Evolutionary conservation across 2,113 vertebrate genomes (phyloP).

Genomic region (Archocentrus centrarchus): DNA sequence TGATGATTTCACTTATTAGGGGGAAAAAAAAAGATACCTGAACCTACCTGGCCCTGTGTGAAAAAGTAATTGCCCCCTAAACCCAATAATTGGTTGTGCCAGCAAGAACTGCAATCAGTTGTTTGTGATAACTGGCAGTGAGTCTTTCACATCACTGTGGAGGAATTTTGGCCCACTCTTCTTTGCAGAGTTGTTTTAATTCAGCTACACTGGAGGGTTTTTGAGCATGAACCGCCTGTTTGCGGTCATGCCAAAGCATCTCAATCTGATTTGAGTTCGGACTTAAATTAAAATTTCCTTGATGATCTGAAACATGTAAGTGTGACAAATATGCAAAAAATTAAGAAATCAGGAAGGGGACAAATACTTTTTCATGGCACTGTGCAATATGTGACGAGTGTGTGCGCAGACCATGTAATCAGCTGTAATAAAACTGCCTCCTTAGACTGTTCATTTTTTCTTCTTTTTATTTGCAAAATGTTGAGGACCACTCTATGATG

Average conservation of each 20-base stretch:
- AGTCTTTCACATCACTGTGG: no score
- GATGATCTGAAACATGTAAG: conserved; percentile 1
- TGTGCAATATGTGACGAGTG: not conserved
- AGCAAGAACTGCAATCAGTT: no score
- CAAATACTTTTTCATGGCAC: no score
- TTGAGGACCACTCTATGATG: conserved; percentile 33
- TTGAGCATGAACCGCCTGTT: no score
- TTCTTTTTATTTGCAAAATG: conserved; percentile 3
- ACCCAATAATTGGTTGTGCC: no score
- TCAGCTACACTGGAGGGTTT: no score
- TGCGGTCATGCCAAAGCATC: no score
- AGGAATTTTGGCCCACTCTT: no score
- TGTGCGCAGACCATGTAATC: conserved; percentile 49
- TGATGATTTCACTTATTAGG: not conserved
- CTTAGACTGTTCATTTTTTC: not conserved
- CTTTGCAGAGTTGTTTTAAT: no score
- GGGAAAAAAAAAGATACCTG: not conserved
- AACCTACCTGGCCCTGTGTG: not conserved
- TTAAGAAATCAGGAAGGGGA: not conserved
- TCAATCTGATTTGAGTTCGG: no score
- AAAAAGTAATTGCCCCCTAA: not conserved
- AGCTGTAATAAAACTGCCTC: conserved; percentile 36
- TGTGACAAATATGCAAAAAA: not conserved
- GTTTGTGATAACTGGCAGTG: no score
- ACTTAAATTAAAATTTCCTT: not conserved